phyloP scores from a whole-genome alignment of 2,113 vertebrate species.

The Rattus norvegicus region GRCr8 NC_086036.1:26880001-26880500 shows the following conservation, averaged over 20 bases:
- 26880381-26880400: background rate
- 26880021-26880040: no score
- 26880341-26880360: background rate
- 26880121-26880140: slow-evolving; percentile 28
- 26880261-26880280: no score
- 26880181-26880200: background rate
- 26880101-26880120: background rate
- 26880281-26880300: background rate
- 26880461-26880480: background rate
- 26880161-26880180: background rate
- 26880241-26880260: no score
- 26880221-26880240: no score
- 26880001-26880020: no score
- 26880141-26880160: background rate
- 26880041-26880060: no score
- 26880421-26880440: background rate
- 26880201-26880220: no score
- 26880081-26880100: slow-evolving; percentile 45
- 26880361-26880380: background rate
- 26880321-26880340: background rate
- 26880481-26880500: background rate
- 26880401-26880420: background rate
- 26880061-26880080: no score
- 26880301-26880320: background rate
- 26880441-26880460: background rate